Evolutionary conservation across 2,888 invertebrate genomes (phyloP), one percentile per base, ranked within the genome.

Genomic region (Drosophila pseudotalamancana): DNA sequence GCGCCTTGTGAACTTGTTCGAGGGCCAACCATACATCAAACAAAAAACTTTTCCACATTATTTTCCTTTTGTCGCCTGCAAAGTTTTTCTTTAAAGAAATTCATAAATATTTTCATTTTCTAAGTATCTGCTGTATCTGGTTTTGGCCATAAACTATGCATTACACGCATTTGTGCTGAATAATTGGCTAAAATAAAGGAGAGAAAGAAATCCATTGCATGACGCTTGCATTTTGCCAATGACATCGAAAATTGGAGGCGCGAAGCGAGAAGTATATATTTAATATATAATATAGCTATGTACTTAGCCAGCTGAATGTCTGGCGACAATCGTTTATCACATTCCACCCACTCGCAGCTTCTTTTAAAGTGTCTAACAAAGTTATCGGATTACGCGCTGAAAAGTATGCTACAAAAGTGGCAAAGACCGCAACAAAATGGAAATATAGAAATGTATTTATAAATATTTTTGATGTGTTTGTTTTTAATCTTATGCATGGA

Each of bases 1-100:
- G 77, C 69, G 87, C 63, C 81, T 83, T 56, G 49, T 80, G 80
- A 84, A 84, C 85, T 81, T 71, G 78, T 61, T 69, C 62, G 63
- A 66, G 59, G 78, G 66, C 56, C 82, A 85, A 55, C 69, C 68
- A 81, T 84, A 82, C 81, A 81, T 81, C 87, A 81, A 54, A 60
- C 35, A 45, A 12, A 77, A 77, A 81, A 84, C 59, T 78, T 85
- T 59, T 50, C 42, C 60, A 45, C 60, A 29, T 49, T 50, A 57
- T 56, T 70, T 62, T 70, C 50, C 45, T 63, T 69, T 65, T 67
- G 50, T 63, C 66, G 71, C 61, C 61, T 64, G 45, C 55, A 63
- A 42, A 25, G 4, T 6, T 29, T 12, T 8, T 43, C 4, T 6
- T 29, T 32, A 1, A 16, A 4, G 40, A 42, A 42, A 25, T 16